phyloP scores from a whole-genome alignment of 2,888 invertebrate genomes.

The Drosophila buzzatii region DNA sequence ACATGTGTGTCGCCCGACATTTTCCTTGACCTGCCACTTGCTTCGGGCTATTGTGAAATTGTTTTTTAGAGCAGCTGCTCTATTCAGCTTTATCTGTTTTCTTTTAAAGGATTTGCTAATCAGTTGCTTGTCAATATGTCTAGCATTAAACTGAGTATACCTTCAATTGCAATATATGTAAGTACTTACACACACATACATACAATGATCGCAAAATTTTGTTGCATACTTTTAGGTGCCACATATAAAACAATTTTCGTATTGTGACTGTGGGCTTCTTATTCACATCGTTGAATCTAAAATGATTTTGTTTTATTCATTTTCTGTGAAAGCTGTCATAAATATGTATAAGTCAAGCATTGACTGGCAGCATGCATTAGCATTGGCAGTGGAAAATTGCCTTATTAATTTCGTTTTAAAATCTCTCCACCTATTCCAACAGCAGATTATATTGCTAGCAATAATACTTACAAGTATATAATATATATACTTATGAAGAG shows the following conservation, averaged over 20 bases:
- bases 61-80: conserved; percentile 13
- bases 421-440: conserved; percentile 6
- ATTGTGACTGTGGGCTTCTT: conserved; percentile 14
- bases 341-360: conserved; percentile 34
- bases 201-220: background rate
- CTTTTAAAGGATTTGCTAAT: conserved; percentile 11
- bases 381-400: conserved; percentile 21
- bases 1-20: background rate
- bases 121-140: background rate
- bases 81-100: conserved; percentile 8
- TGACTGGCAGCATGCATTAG: conserved; percentile 26
- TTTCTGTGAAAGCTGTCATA: conserved; percentile 7
- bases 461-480: conserved; percentile 14
- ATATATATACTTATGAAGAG: background rate
- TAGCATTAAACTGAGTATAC: no score
- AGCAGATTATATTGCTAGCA: conserved; percentile 32
- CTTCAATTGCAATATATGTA: background rate
- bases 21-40: conserved; percentile 15
- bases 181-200: background rate
- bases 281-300: conserved; percentile 31
- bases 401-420: conserved; percentile 44
- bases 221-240: conserved; percentile 3
- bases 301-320: conserved; percentile 17
- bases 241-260: background rate
- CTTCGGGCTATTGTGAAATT: conserved; percentile 35